Percentiles rank a stretch among this genome's conserved stretches.
phyloP scores from a whole-genome alignment of 1,140 invertebrate genomes.

The Listronotus bonariensis region DNA sequence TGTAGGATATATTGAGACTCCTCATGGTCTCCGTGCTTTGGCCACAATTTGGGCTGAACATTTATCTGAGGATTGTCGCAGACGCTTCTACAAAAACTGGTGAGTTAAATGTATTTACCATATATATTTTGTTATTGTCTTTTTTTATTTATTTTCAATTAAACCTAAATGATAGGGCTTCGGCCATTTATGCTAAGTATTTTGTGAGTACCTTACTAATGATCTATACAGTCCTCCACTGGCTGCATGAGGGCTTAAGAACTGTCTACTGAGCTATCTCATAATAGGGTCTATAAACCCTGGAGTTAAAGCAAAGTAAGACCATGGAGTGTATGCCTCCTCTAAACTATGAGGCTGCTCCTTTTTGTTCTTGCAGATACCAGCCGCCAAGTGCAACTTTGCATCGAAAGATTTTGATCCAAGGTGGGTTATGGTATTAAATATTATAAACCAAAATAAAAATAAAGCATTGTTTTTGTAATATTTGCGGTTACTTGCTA shows the following conservation, averaged over 20 bases:
- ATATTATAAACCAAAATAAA: too few species aligned
- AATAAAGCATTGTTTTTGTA: too few species aligned
- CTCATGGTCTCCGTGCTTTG: conserved; percentile 90
- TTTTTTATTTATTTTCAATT: too few species aligned
- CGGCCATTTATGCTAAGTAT: too few species aligned
- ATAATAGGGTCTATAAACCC: conserved; percentile 5
- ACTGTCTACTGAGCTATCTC: conserved; percentile 41
- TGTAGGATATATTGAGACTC: conserved; percentile 98
- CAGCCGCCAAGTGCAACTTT: neutral
- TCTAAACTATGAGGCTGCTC: conserved; percentile 64
- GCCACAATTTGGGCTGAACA: conserved; percentile 99
- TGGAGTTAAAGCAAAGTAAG: conserved; percentile 21
- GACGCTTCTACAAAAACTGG: conserved; percentile 99
- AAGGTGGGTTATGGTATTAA: conserved; percentile 9
- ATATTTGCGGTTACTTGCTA: too few species aligned
- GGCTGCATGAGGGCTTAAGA: conserved; percentile 64
- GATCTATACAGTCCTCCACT: conserved; percentile 65
- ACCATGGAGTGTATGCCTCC: conserved; percentile 61
- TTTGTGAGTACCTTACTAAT: conserved; percentile 10
- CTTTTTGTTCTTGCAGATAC: conserved; percentile 58
- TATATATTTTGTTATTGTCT: too few species aligned
- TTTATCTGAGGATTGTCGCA: conserved; percentile 95
- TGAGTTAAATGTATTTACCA: conserved; percentile 59
- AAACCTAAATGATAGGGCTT: too few species aligned
- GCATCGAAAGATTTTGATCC: neutral